Evolutionary conservation across 2,888 invertebrate species (phyloP), one percentile per base, ranked within the genome.

Genomic region (Amphipyra berbera): DNA sequence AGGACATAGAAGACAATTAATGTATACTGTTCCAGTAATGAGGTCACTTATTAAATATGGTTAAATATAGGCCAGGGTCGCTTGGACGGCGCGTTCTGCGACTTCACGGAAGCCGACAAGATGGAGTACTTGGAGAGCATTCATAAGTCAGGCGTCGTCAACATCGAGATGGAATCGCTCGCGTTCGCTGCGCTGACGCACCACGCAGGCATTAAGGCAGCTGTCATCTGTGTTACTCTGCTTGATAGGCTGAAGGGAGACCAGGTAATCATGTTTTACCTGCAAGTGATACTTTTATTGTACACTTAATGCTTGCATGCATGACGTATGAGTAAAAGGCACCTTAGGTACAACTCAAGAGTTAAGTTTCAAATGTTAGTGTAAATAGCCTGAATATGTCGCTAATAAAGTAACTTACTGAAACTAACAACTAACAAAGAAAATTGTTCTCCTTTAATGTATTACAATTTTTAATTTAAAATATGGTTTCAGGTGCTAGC

Each of bases 81-180:
- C 44, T 93, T 99, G 74, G 99, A 99, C 89, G 99, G 99, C 1
- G 99, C 99, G 5, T 99, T 99, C 93, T 99, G 99, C 90, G 98
- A 99, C 82, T 99, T 98, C 93, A 96, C 96, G 2, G 97, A 98
- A 86, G 91, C 95, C n/a, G 99, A 99, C 73, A 99, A 99, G 92
- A 96, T 98, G 96, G 97, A 97, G 49, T 99, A 98, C 88, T 93
- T 99, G 80, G 96, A 96, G 76, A 95, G 96, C 74, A 87, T 98
- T 68, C 96, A 97, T 71, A 96, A 96, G 67, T 94, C 96, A 49
- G 98, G 98, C 2, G 98, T 99, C 12, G 96, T 97, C 27, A 99
- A 99, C 91, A 99, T 99, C 81, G 99, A 99, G 95, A 99, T 99
- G 99, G 99, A 99, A 93, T 97, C 98, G 41, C 96, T 98, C 8